Evolutionary conservation across 2,113 vertebrate species (phyloP), one percentile per base, ranked within the genome.

Genomic region (Tricholaema leucomelas): DNA sequence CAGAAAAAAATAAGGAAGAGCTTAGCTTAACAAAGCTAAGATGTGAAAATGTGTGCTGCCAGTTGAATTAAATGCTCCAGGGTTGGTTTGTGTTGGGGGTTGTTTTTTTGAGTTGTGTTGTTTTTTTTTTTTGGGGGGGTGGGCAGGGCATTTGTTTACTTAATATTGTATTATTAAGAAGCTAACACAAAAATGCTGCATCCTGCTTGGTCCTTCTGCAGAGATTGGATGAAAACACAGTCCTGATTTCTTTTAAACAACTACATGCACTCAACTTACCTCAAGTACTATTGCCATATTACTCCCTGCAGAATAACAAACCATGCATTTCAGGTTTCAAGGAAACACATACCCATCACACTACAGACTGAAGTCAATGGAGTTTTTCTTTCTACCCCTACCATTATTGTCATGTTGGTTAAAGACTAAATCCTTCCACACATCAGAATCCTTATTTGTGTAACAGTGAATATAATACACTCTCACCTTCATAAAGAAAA

Each of bases 211-310:
- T 27, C 25, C 17, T 75, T 84, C 28, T 60, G 25, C 19, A 70
- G 33, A 77, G 8, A 36, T 17, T 21, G 27, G 30, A 58, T 10
- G 3, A 55, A 82, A 60, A 63, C 46, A 44, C 0, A 15, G 46
- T 42, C 8, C 31, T 19, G 11, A 12, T 66, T 81, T 18, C 59
- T 74, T 61, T 25, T 27, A n/a, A 65, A 72, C 4, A 8, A 31
- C 33, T 12, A 8, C 0, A 0, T 5, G 30, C 36, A n/a, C 50
- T 40, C 46, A 40, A 24, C 55, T 58, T 27, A 24, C n/a, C 66
- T 19, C 23, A 24, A 50, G 48, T 50, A 52, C 12, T 13, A 1
- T 1, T n/a, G 4, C 2, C 64, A 38, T 28, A 36, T 7, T 46
- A 48, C n/a, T 28, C 48, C 54, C 44, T 10, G 20, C 7, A 5